A percentile compares a stretch with the other conserved stretches of the same genome.
These are phyloP conservation scores for Smittia sp. DNA, from an alignment of 2,888 invertebrate genomes.

Conservation along the genomic window DNA sequence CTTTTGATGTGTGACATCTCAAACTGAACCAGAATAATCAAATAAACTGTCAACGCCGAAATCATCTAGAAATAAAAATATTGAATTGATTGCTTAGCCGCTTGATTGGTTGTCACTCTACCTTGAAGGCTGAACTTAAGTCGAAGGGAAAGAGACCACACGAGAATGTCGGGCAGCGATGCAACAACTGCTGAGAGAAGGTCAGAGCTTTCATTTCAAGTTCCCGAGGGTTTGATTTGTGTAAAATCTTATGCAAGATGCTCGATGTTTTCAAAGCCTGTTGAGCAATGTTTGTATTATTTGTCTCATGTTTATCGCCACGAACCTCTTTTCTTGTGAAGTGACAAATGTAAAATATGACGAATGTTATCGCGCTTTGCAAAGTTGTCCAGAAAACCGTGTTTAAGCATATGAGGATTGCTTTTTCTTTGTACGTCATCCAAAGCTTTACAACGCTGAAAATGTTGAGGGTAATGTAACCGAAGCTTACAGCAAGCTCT, in stretches of 20 bases:
- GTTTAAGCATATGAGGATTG: not conserved
- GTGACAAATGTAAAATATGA: not conserved
- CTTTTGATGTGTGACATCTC: too few relatives aligned
- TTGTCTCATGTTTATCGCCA: not conserved
- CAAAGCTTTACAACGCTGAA: not conserved
- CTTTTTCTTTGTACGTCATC: too few relatives aligned
- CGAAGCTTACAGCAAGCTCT: not conserved
- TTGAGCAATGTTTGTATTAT: not conserved
- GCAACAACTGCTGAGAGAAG: not conserved
- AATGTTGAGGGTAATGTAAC: not conserved
- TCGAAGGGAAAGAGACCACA: constrained; percentile 1
- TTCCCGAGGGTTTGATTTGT: not conserved
- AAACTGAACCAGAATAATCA: not conserved
- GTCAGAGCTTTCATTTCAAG: not conserved
- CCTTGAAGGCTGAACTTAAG: not conserved
- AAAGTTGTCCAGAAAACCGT: not conserved
- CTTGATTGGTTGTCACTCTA: not conserved
- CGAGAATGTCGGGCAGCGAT: not conserved
- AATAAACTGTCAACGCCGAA: not conserved
- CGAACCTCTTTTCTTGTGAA: not conserved
- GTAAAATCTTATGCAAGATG: not conserved
- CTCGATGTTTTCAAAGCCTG: not conserved
- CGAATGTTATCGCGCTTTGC: not conserved
- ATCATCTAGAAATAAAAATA: constrained; percentile 19
- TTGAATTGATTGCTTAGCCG: not conserved